Evolutionary conservation across 1,140 invertebrate genomes (phyloP).

Genomic region (Drosophila fuyamai): DNA sequence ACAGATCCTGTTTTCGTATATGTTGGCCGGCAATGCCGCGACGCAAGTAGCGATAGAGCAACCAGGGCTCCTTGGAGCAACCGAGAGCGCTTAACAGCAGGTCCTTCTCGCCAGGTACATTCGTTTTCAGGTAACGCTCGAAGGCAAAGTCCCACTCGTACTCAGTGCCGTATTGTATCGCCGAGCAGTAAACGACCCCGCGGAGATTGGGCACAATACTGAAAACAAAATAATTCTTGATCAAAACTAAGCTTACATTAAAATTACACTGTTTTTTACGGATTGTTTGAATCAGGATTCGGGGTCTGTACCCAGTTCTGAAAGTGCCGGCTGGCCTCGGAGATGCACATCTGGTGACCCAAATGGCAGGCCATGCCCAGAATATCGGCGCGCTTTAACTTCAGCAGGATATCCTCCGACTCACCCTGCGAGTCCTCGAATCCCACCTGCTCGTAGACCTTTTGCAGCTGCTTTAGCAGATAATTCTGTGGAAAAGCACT

Average conservation of each 20-base stretch:
- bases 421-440: conserved; percentile 86
- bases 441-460: conserved; percentile 88
- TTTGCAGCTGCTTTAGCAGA: conserved; percentile 87
- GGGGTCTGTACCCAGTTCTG: conserved; percentile 89
- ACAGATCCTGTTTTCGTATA: conserved; percentile 92
- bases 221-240: neutral
- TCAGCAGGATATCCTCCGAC: conserved; percentile 88
- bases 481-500: conserved; percentile 86
- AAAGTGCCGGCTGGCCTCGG: conserved; percentile 88
- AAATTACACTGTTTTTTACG: conserved; percentile 84
- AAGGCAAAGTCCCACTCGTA: conserved; percentile 95
- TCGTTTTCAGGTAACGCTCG: conserved; percentile 89
- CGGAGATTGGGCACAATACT: conserved; percentile 92
- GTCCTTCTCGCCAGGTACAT: conserved; percentile 91
- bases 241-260: neutral
- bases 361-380: conserved; percentile 89
- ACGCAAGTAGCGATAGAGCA: conserved; percentile 91
- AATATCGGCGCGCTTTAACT: conserved; percentile 90
- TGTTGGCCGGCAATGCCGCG: conserved; percentile 89
- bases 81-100: conserved; percentile 91
- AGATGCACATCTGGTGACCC: conserved; percentile 89
- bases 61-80: conserved; percentile 91
- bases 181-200: conserved; percentile 93
- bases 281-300: conserved; percentile 90
- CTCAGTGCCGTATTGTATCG: conserved; percentile 91